Evolutionary conservation across 2,113 vertebrate genomes (phyloP).

Genomic region (Gopherus flavomarginatus): DNA sequence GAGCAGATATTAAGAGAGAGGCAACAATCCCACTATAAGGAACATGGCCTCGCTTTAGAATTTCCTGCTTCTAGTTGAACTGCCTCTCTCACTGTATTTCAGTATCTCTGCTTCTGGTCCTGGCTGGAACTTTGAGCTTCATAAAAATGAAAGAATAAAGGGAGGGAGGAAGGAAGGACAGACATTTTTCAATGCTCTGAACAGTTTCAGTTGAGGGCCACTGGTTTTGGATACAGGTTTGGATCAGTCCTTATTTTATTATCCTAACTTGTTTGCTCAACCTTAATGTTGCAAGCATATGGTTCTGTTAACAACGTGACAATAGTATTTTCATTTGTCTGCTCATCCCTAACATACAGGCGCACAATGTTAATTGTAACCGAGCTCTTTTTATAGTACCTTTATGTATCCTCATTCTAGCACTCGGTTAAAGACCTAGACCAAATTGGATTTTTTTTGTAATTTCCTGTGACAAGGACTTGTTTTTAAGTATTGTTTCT

Average conservation of each 20-base stretch:
- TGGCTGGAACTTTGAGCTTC: background rate
- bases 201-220: accelerated
- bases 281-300: constrained; percentile 55
- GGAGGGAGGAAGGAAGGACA: background rate
- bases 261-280: constrained; percentile 37
- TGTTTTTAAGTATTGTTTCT: constrained; percentile 62
- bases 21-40: background rate
- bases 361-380: background rate
- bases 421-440: constrained; percentile 65
- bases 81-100: background rate
- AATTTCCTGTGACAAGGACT: constrained; percentile 60
- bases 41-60: background rate
- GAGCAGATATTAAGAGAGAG: background rate
- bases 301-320: background rate
- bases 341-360: background rate
- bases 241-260: constrained; percentile 8
- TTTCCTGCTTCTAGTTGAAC: background rate
- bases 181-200: background rate
- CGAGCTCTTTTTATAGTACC: background rate
- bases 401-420: constrained; percentile 56
- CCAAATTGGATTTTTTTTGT: constrained; percentile 64
- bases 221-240: background rate
- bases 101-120: background rate
- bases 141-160: background rate
- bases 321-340: background rate